phyloP scores from a whole-genome alignment of 1,140 invertebrate genomes.

The Linepithema humile region DNA sequence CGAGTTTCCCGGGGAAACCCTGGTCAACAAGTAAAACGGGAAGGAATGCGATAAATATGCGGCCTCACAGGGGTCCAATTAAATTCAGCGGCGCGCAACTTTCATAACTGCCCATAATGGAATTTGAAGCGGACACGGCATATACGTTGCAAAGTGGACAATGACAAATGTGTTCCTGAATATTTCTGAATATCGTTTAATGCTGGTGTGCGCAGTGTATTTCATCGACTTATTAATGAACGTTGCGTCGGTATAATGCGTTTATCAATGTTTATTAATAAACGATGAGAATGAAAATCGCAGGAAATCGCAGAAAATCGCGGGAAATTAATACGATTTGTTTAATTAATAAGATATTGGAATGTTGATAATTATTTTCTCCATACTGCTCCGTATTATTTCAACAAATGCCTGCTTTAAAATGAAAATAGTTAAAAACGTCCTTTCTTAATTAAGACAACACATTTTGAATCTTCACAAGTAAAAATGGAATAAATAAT shows the following conservation, averaged over 20 bases:
- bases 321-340: neutral
- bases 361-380: neutral
- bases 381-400: neutral
- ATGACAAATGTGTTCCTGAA: neutral
- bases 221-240: too few relatives aligned
- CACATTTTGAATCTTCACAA: too few relatives aligned
- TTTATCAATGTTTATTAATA: too few relatives aligned
- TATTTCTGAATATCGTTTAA: too few relatives aligned
- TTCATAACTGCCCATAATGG: neutral
- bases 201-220: too few relatives aligned
- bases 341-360: neutral
- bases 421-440: too few relatives aligned
- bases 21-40: constrained; percentile 77
- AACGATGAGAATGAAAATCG: too few relatives aligned
- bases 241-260: too few relatives aligned
- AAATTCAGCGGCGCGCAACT: neutral
- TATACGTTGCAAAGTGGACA: neutral
- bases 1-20: constrained; percentile 88
- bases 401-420: neutral
- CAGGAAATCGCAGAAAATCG: neutral
- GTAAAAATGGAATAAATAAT: too few relatives aligned
- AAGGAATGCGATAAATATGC: neutral
- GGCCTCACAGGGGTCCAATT: neutral
- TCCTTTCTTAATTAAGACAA: too few relatives aligned
- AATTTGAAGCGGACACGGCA: neutral